Evolutionary conservation across 2,113 vertebrate genomes (phyloP), one percentile per base, ranked within the genome.

Genomic region (Periophthalmus modestus): DNA sequence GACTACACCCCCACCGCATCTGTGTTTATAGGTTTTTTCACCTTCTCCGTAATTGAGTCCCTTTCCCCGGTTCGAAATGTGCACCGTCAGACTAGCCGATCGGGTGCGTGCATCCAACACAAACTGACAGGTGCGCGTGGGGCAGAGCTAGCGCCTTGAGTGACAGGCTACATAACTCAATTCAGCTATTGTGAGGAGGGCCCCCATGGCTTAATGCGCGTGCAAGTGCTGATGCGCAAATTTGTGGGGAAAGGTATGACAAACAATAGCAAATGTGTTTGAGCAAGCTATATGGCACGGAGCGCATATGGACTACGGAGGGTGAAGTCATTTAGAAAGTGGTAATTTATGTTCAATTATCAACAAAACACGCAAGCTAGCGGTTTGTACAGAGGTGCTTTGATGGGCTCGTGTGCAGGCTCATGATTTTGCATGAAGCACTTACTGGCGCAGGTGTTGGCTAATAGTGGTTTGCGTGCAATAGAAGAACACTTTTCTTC

Each of bases 41-140:
- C 89, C 89, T 92, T 91, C 86, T 15, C 82, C 70, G 66, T 91
- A 92, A 92, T 91, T 85, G 87, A 87, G 86, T 88, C 85, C 76
- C 91, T 88, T 86, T 73, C 74, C 83, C 77, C 39, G 39, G 83
- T 80, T 75, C 79, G 63, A 87, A 91, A 92, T 87, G 85, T 87
- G 86, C 87, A 88, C 73, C 58, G 57, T 88, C 84, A 88, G 85
- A 85, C 57, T 15, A 77, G 78, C 54, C 23, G 57, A 50, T 72
- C 61, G 79, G 79, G 65, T 75, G 68, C 14, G 73, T 73, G 50
- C 68, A 43, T 46, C 28, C 59, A 62, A 69, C 19, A 69, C 58
- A 62, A 72, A 73, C 68, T 39, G 66, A 72, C 36, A 19, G 63
- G 71, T n/a, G 74, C 71, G 28, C 28, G 66, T 72, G 73, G 59